A percentile compares a stretch with the other conserved stretches of the same genome.
These are phyloP conservation scores for Papilio elwesi DNA, from an alignment of 2,888 invertebrate species.

Conservation along the genomic window DNA sequence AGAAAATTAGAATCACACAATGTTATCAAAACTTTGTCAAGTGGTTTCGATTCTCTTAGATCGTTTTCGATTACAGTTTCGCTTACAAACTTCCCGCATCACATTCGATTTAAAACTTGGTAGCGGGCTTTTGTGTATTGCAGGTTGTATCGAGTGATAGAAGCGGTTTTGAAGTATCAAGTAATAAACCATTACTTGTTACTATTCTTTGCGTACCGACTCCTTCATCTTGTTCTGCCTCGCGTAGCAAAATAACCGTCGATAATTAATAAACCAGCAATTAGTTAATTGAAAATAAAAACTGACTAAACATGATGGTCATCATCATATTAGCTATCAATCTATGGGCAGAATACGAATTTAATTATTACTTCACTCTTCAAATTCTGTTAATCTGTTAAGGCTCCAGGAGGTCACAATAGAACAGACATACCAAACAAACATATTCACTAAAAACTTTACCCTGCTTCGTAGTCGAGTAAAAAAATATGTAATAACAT, in stretches of 20 bases:
- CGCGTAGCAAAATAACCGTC: neutral
- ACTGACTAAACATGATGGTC: too few species aligned
- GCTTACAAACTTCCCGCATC: constrained; percentile 13
- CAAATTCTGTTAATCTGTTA: too few species aligned
- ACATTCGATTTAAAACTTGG: constrained; percentile 21
- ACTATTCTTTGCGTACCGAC: too few species aligned
- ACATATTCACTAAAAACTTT: too few species aligned
- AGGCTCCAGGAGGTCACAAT: too few species aligned
- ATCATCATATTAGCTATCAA: too few species aligned
- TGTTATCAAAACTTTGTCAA: constrained; percentile 18
- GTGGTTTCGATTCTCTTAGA: constrained; percentile 1
- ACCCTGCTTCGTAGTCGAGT: too few species aligned
- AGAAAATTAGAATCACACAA: constrained; percentile 2
- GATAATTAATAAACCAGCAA: neutral
- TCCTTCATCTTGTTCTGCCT: neutral
- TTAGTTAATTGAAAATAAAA: neutral
- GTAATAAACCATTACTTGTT: too few species aligned
- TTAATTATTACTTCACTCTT: too few species aligned
- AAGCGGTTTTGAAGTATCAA: neutral
- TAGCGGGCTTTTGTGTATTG: neutral
- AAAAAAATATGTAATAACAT: too few species aligned
- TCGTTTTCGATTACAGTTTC: constrained; percentile 20
- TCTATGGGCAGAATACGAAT: too few species aligned
- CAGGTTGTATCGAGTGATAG: neutral
- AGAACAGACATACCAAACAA: too few species aligned